phyloP scores from a whole-genome alignment of 2,113 vertebrate species.

The Balaenoptera acutorostrata region DNA sequence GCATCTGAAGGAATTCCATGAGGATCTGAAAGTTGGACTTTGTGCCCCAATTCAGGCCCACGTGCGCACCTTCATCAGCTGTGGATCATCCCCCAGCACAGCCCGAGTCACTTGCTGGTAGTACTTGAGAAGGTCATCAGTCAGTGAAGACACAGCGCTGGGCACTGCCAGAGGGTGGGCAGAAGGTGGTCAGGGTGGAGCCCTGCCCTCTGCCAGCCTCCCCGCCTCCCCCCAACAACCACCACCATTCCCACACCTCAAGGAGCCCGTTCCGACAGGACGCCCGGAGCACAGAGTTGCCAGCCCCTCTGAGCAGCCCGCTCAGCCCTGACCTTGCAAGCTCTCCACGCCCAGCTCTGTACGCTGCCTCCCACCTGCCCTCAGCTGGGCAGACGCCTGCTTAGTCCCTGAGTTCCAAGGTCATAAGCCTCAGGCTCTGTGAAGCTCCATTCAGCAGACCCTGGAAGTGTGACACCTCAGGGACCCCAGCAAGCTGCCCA shows the following conservation, averaged over 20 bases:
- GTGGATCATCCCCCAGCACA: conserved; percentile 91
- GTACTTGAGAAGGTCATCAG: conserved; percentile 92
- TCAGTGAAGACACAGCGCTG: conserved; percentile 88
- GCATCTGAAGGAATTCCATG: not conserved
- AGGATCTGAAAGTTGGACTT: not conserved
- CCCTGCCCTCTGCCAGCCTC: not conserved
- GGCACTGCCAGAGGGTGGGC: conserved; percentile 79
- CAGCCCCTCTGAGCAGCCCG: not conserved
- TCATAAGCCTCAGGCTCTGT: not conserved
- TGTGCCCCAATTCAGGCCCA: not conserved
- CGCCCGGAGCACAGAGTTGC: not conserved
- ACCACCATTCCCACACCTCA: not conserved
- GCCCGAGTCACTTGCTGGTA: conserved; percentile 93
- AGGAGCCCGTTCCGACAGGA: not conserved
- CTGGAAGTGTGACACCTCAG: not conserved
- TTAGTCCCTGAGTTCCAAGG: not conserved
- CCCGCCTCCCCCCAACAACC: rapidly evolving
- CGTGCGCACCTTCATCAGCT: conserved; percentile 90
- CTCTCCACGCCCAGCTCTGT: not conserved
- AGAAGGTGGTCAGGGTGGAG: not conserved
- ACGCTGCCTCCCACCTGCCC: not conserved
- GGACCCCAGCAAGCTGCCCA: not conserved
- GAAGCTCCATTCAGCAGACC: not conserved
- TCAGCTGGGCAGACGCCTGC: not conserved
- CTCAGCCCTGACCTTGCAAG: not conserved